A percentile compares a stretch with the other conserved stretches of the same genome.
Conservation (phyloP, 2,113 vertebrate species). For the Hepsetus odoe region DNA sequence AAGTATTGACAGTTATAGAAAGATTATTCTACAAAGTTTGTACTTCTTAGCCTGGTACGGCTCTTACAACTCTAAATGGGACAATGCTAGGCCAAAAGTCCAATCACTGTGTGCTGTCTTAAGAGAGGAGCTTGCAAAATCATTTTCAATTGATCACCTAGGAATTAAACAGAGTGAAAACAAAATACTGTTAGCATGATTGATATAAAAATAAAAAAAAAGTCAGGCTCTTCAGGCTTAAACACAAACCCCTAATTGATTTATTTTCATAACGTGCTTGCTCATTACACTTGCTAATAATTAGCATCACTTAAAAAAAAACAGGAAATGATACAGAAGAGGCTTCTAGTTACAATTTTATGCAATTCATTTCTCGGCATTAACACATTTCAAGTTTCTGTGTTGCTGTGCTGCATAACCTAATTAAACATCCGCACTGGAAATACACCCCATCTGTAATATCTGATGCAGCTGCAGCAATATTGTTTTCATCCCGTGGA, state of each 20-base stretch:
- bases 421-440: constrained; percentile 45
- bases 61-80: background rate
- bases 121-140: constrained; percentile 20
- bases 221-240: background rate
- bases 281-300: constrained; percentile 34
- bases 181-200: background rate
- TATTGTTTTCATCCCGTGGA: constrained; percentile 49
- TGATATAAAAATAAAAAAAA: background rate
- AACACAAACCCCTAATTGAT: constrained; percentile 20
- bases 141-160: constrained; percentile 1
- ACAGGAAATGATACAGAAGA: constrained; percentile 20
- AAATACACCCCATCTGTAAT: constrained; percentile 40
- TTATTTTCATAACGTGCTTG: constrained; percentile 1
- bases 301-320: constrained; percentile 15
- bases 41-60: rapidly evolving
- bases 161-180: background rate
- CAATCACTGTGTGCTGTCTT: background rate
- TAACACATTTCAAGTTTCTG: constrained; percentile 15
- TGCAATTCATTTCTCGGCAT: constrained; percentile 9
- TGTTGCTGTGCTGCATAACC: constrained; percentile 21
- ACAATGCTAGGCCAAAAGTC: background rate
- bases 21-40: too few species aligned
- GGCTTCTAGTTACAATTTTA: background rate
- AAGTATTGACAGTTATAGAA: too few species aligned
- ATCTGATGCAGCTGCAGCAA: constrained; percentile 53